Base-by-base conservation (phyloP, 1,140 invertebrate genomes). In the Brachionus rubens region DNA sequence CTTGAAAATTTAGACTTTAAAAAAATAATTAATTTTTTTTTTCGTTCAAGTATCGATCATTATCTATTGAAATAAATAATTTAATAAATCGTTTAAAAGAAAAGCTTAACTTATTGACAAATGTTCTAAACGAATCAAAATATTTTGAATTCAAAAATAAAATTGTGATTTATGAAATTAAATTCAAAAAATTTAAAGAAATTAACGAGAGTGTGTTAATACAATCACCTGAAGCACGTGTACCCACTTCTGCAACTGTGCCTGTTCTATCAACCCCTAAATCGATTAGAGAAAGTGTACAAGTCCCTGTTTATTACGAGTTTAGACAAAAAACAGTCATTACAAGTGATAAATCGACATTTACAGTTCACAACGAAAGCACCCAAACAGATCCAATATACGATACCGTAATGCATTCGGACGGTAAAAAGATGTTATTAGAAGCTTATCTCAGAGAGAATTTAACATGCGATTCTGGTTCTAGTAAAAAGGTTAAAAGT, bases 391-490 rank as follows among this genome's bases (percentile, higher is more conserved):
- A 65, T 19, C n/a, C 24, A 7, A 28, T 43, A 10, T 43, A 41
- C 6, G 59, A 65, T 10, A 41, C 16, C 4, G 36, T 65, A 36
- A 65, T 65, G 19, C 59, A 65, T 16, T 65, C 59, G 12, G 59
- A 65, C 43, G 59, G 59, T 9, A 65, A 65, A 65, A 65, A 65
- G 19, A 21, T 65, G 36, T 28, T 65, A 21, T 14, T 65, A 21
- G 59, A 65, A 46, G 59, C 59, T 19, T 65, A 65, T 43, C 43
- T 65, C 19, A 65, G 59, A 41, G 43, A 65, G 19, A 65, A 65
- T 43, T 19, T 19, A 19, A 16, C 36, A 26, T 62, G 28, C 16
- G 33, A 16, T 62, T 65, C 59, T 0, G 19, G 36, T 2, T 65
- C 59, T 0, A 41, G 24, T 36, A 41, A 65, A 41, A 65, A 65